Base-by-base conservation (phyloP, 2,888 invertebrate species). In the Agelastica alni region DNA sequence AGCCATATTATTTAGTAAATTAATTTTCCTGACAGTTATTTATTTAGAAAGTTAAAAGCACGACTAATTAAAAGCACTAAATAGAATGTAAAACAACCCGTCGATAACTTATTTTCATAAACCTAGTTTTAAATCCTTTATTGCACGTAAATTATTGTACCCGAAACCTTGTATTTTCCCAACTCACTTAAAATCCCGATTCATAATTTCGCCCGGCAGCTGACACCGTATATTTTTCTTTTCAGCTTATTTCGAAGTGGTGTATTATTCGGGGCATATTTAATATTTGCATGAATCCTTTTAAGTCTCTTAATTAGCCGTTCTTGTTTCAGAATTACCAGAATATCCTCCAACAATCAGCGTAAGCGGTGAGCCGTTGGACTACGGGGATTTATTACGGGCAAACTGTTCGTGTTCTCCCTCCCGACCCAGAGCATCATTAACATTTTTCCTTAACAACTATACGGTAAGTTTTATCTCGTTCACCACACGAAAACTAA, bases 341-440 rank as follows among this genome's bases (percentile, higher is more conserved):
- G 80, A 82, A 44, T 77, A 79, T 52, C 82, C 83, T 16, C 91
- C 91, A 13, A 78, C 81, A 58, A 81, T 91, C 65, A 81, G 82
- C 65, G 84, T 89, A n/a, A 87, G 88, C 64, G 84, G 85, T 56
- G 85, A 86, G 49, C 85, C 86, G 44, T 88, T 91, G 74, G 86
- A 87, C 71, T 84, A 87, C 0, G 89, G 89, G 1, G 91, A 91
- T 74, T 78, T 81, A 22, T 78, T 92, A 56, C 79, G 80, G 51
- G 91, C 89, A 42, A 92, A 91, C 78, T 92, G 92, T 76, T 85
- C 88, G n/a, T 85, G 89, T 3, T 83, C 86, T 4, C 86, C 88
- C 3, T 87, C 90, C n/a, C 83, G 83, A 63, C 92, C 91, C 5
- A 82, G 85, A 28, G 86, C 87, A 22, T 84, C 84, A 63, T 81